phyloP scores from a whole-genome alignment of 2,113 vertebrate genomes.

The Xiphophorus couchianus region DNA sequence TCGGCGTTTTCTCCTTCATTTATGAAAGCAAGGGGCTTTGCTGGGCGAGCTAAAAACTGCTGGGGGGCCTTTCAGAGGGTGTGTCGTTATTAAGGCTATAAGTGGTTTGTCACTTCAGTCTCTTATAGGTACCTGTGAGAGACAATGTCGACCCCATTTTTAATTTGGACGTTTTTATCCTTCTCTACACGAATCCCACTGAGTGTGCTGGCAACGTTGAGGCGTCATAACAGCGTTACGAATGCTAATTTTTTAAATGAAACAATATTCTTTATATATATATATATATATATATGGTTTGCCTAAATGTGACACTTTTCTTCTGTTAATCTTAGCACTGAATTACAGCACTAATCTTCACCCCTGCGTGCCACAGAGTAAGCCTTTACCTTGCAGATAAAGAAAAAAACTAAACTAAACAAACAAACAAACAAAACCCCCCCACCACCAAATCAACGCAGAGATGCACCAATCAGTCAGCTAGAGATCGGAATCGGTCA shows the following conservation, averaged over 20 bases:
- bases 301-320: neutral
- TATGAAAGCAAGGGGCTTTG: neutral
- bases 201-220: neutral
- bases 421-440: too few species aligned
- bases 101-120: constrained; percentile 57
- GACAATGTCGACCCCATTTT: neutral
- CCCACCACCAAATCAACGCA: neutral
- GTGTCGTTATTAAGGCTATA: constrained; percentile 71
- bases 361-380: neutral
- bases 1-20: constrained; percentile 6
- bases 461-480: neutral
- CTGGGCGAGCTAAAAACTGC: constrained; percentile 30
- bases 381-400: neutral
- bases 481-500: neutral
- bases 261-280: too few species aligned
- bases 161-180: too few species aligned
- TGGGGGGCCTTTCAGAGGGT: constrained; percentile 67
- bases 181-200: neutral
- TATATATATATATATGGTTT: neutral
- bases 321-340: neutral
- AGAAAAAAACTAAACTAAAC: too few species aligned
- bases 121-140: constrained; percentile 24
- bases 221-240: neutral
- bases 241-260: too few species aligned
- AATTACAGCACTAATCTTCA: neutral